These are phyloP conservation scores for Blastobasis adustella DNA, from an alignment of 2,888 invertebrate genomes.

Conservation along the genomic window DNA sequence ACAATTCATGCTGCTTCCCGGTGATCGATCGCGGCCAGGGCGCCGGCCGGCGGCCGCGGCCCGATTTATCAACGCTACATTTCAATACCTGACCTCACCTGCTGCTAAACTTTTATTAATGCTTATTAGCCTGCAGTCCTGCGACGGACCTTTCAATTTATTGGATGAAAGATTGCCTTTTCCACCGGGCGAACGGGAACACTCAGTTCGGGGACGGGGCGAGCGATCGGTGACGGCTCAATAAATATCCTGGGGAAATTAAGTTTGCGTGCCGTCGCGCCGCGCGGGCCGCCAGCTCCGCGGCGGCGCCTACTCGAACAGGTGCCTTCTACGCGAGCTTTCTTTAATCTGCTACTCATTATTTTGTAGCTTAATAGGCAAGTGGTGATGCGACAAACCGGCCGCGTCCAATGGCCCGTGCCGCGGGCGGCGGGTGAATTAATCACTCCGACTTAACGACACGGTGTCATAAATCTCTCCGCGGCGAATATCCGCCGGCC, in stretches of 20 bases:
- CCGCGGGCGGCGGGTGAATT: constrained; percentile 27
- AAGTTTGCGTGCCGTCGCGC: constrained; percentile 24
- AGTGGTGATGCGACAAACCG: neutral
- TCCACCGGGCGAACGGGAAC: neutral
- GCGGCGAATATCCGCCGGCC: neutral
- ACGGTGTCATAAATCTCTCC: constrained; percentile 36
- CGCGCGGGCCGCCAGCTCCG: constrained; percentile 4
- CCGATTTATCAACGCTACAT: too few species aligned
- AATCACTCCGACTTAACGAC: constrained; percentile 45
- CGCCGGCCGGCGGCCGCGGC: too few species aligned
- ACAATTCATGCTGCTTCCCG: neutral
- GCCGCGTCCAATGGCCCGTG: neutral
- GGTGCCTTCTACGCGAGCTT: neutral
- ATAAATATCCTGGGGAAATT: constrained; percentile 42
- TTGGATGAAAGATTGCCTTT: neutral
- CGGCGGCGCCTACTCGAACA: neutral
- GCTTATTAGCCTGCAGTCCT: too few species aligned
- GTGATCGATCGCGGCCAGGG: neutral
- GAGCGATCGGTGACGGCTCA: constrained; percentile 23
- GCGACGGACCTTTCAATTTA: neutral
- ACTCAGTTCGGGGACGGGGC: constrained; percentile 19
- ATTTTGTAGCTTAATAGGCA: too few species aligned
- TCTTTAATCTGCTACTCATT: neutral
- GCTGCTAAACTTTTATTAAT: too few species aligned
- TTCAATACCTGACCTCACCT: too few species aligned